A percentile compares a stretch with the other conserved stretches of the same genome.
Evolutionary conservation across 2,113 vertebrate genomes (phyloP).

Genomic region (Cebus imitator): DNA sequence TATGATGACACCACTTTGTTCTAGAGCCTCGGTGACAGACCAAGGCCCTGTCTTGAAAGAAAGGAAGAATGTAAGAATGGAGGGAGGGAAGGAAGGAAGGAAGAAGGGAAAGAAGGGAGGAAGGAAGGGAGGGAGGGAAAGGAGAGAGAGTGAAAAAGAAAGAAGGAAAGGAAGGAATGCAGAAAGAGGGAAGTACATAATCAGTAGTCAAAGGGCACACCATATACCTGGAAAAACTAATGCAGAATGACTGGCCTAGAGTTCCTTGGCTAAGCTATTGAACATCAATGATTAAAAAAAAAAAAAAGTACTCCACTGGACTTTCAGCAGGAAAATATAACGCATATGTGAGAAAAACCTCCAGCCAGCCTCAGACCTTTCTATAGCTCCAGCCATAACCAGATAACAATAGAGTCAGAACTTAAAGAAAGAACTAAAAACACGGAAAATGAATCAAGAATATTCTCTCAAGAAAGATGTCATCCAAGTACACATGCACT

Average conservation of each 20-base stretch:
- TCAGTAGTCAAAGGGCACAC: neutral
- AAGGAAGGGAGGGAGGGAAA: fast-evolving
- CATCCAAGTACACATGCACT: neutral
- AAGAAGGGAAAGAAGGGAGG: fast-evolving
- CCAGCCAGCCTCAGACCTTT: neutral
- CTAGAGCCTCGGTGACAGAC: too few relatives aligned
- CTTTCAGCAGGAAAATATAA: neutral
- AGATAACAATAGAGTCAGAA: neutral
- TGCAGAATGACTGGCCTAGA: neutral
- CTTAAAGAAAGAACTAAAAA: neutral
- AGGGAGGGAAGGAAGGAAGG: too few relatives aligned
- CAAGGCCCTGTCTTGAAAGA: too few relatives aligned
- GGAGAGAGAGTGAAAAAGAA: too few relatives aligned
- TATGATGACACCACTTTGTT: too few relatives aligned
- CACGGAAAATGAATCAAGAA: neutral
- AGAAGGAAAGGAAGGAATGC: too few relatives aligned
- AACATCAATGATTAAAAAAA: neutral
- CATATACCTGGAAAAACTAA: neutral
- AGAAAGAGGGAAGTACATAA: neutral
- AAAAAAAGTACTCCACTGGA: neutral
- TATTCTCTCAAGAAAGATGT: neutral
- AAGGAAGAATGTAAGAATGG: too few relatives aligned
- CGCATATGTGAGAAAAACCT: neutral
- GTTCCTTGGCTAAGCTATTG: neutral
- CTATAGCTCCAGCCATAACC: neutral